Percentiles rank a stretch among this genome's conserved stretches.
Evolutionary conservation across 2,113 vertebrate species (phyloP).

Genomic region (Albula glossodonta): DNA sequence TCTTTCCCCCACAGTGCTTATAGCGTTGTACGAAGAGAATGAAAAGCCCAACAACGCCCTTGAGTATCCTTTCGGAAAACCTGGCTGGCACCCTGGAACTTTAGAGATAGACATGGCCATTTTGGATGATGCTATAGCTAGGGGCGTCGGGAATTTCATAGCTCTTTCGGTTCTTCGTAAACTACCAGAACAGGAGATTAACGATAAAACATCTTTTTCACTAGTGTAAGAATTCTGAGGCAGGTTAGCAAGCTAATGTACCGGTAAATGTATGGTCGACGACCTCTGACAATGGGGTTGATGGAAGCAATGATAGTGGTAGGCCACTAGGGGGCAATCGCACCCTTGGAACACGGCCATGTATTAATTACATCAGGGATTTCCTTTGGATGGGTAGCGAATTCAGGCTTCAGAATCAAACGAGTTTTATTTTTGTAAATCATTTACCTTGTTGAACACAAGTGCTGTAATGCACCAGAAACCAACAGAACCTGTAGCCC

Average conservation of each 20-base stretch:
- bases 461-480: no score
- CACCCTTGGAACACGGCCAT: background rate
- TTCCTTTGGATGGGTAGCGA: no score
- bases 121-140: no score
- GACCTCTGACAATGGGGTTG: background rate
- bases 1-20: slow-evolving; percentile 77
- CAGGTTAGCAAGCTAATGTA: background rate
- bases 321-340: background rate
- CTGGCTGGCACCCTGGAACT: background rate
- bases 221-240: no score
- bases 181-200: background rate
- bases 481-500: no score
- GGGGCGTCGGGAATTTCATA: background rate
- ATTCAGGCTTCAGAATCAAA: no score
- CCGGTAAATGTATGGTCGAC: background rate
- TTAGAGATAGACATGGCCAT: no score
- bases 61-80: slow-evolving; percentile 90
- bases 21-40: slow-evolving; percentile 89
- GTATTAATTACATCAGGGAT: background rate
- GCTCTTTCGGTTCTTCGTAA: background rate
- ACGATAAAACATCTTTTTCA: no score
- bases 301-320: background rate
- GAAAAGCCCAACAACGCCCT: slow-evolving; percentile 92
- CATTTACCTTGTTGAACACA: no score
- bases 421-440: no score